Evolutionary conservation across 2,113 vertebrate species (phyloP).

Genomic region (Eira barbara): DNA sequence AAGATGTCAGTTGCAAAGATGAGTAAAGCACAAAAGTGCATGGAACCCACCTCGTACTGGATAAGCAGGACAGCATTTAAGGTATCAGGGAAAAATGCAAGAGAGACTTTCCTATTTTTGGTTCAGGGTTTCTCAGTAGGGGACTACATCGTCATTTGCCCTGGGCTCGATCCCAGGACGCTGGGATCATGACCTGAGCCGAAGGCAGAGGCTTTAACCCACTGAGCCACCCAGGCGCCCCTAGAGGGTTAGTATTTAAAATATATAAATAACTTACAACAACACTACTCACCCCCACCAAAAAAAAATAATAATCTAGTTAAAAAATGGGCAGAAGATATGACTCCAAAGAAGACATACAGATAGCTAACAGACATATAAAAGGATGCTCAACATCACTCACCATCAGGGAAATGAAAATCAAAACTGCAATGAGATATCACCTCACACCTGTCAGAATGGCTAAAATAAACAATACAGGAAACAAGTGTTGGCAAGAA

Average conservation of each 20-base stretch:
- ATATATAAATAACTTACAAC: neutral
- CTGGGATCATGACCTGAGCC: too few species aligned
- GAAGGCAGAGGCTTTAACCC: too few species aligned
- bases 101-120: neutral
- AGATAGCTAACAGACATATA: neutral
- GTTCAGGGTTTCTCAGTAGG: neutral
- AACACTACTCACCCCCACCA: too few species aligned
- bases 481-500: neutral
- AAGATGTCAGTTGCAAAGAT: neutral
- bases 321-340: neutral
- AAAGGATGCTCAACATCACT: neutral
- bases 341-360: neutral
- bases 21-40: neutral
- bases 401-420: neutral
- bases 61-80: neutral
- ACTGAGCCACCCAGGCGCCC: too few species aligned
- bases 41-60: neutral
- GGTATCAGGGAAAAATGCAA: neutral
- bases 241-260: neutral
- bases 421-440: neutral
- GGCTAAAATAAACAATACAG: neutral
- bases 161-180: too few species aligned
- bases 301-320: neutral
- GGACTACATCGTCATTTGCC: fast-evolving
- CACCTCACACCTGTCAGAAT: neutral